These are phyloP conservation scores for Tinea trinotella DNA, from an alignment of 2,888 invertebrate species.

Conservation along the genomic window DNA sequence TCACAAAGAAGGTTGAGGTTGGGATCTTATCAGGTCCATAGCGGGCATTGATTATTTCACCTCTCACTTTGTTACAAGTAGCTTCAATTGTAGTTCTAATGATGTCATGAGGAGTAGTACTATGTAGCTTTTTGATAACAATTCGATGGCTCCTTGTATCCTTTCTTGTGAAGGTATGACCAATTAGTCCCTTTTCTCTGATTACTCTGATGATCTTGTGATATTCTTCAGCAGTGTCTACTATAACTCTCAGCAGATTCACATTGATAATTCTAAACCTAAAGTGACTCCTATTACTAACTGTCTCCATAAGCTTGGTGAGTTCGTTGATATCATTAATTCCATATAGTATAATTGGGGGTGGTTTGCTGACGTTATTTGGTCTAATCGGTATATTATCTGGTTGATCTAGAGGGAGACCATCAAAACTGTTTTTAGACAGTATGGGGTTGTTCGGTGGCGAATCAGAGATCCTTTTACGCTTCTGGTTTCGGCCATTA, in stretches of 20 bases:
- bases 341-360: constrained; percentile 15
- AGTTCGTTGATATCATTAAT: constrained; percentile 5
- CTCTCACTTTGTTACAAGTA: constrained; percentile 25
- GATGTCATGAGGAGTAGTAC: constrained; percentile 23
- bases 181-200: constrained; percentile 24
- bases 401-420: background rate
- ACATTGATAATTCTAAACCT: constrained; percentile 22
- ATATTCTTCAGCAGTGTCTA: constrained; percentile 19
- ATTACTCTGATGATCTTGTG: constrained; percentile 21
- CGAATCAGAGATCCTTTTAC: background rate
- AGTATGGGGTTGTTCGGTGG: background rate
- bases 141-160: constrained; percentile 24
- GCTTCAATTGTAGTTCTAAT: constrained; percentile 24
- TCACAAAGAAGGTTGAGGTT: constrained; percentile 18
- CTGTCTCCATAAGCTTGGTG: constrained; percentile 4
- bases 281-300: constrained; percentile 13
- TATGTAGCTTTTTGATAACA: constrained; percentile 26
- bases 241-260: constrained; percentile 21
- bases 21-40: constrained; percentile 22
- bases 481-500: background rate
- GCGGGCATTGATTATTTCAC: constrained; percentile 24
- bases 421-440: background rate
- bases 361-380: background rate
- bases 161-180: constrained; percentile 27
- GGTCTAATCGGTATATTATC: background rate